Evolutionary conservation across 2,113 vertebrate genomes (phyloP), one percentile per base, ranked within the genome.

Genomic region (Hyaena hyaena): DNA sequence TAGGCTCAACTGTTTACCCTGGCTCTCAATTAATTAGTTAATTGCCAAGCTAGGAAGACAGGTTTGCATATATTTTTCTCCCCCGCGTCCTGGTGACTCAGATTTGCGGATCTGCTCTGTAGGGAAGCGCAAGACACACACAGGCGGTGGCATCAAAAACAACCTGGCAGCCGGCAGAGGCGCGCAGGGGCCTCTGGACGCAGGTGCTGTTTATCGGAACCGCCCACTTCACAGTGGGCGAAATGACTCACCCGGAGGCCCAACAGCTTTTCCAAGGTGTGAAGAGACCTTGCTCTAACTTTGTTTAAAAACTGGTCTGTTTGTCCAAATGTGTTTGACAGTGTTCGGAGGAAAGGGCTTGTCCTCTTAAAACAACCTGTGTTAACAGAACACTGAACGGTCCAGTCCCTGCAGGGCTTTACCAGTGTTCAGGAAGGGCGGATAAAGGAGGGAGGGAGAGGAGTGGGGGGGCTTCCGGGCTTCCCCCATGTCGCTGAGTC

Each of bases 1-100:
- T 88, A 76, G 69, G 45, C 81, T 94, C 74, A 21, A 85, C 85
- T 93, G 95, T 96, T 96, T 97, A 91, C 85, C 23, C 90, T 87
- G 90, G 92, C 82, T 95, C 63, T 93, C 97, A 84, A 92, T 97
- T 98, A 97, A 96, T 98, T 96, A 96, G 94, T 77, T 96, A 96
- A 98, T 97, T 96, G 94, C 93, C 86, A 65, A 81, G 88, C 88
- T 63, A 89, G 94, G 90, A 98, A 94, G 93, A 73, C 77, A 80
- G 0, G 43, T 93, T 93, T 96, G 96, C 84, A 80, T 86, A 68
- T 66, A 24, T 39, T 92, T 73, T 88, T 65, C 95, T 94, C 86
- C 21, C 88, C 88, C 0, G 0, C 90, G 85, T 83, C 71, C 1
- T 7, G 31, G 81, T 94, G 96, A 95, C 71, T 96, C 97, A 92